phyloP scores from a whole-genome alignment of 2,888 invertebrate genomes.

The Hyalella azteca region DNA sequence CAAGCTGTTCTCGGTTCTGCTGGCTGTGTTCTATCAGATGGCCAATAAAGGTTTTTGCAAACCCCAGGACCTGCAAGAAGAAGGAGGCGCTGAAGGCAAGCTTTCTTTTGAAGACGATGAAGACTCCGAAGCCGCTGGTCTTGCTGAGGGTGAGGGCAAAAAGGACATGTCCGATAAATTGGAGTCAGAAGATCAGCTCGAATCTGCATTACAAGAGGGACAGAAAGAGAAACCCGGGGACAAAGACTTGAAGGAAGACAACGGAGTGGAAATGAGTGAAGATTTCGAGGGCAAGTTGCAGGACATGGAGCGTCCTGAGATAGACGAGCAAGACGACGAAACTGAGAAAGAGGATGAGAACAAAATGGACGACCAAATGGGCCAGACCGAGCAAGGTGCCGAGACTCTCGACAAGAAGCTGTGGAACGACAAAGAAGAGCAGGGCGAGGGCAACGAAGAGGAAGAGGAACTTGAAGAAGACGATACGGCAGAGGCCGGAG shows the following conservation, averaged over 20 bases:
- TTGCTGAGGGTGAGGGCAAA: conserved; percentile 91
- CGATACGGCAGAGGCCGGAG: conserved; percentile 64
- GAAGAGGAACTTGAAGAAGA: conserved; percentile 73
- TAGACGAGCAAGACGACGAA: conserved; percentile 70
- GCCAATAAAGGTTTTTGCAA: conserved; percentile 85
- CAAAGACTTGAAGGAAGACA: conserved; percentile 77
- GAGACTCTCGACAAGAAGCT: conserved; percentile 69
- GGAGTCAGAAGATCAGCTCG: conserved; percentile 89
- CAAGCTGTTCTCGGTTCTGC: conserved; percentile 81
- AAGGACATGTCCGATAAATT: conserved; percentile 95
- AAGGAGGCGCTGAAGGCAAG: conserved; percentile 63
- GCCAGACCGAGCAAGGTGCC: conserved; percentile 86
- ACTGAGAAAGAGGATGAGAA: conserved; percentile 71
- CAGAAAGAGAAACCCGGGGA: conserved; percentile 75
- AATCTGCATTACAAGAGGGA: conserved; percentile 83
- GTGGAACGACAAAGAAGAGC: conserved; percentile 62
- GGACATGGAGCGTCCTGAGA: conserved; percentile 74
- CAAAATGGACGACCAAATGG: conserved; percentile 94
- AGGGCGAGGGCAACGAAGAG: conserved; percentile 73
- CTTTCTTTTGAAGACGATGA: conserved; percentile 64
- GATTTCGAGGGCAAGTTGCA: conserved; percentile 90
- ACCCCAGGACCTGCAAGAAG: conserved; percentile 79
- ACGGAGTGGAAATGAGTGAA: conserved; percentile 94
- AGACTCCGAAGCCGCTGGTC: conserved; percentile 80
- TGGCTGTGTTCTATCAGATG: conserved; percentile 84